Evolutionary conservation across 2,888 invertebrate species (phyloP).

Genomic region (Eupithecia tripunctaria): DNA sequence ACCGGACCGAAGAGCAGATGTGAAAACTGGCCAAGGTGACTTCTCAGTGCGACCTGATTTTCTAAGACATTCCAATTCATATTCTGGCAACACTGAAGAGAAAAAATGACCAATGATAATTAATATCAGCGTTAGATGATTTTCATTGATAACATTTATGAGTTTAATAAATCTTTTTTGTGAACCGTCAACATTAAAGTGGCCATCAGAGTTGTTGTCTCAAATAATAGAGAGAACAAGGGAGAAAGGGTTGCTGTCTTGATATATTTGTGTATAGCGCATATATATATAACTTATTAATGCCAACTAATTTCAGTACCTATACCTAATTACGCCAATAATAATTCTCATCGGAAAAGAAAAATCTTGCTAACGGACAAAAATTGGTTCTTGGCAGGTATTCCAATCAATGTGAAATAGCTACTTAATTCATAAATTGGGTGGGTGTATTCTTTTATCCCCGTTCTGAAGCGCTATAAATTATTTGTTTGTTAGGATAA

Average conservation of each 20-base stretch:
- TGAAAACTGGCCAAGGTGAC: slow-evolving; percentile 78
- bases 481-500: slow-evolving; percentile 18
- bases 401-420: slow-evolving; percentile 9
- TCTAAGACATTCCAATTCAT: slow-evolving; percentile 44
- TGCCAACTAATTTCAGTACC: neutral
- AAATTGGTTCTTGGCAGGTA: slow-evolving; percentile 4
- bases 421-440: neutral
- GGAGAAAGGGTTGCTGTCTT: neutral
- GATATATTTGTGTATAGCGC: neutral
- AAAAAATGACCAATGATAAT: slow-evolving; percentile 28
- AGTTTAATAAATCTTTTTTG: neutral
- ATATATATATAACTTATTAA: neutral
- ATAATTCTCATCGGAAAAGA: neutral
- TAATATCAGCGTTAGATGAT: slow-evolving; percentile 16
- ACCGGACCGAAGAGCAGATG: slow-evolving; percentile 71
- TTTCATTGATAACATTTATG: slow-evolving; percentile 1
- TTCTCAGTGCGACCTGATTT: slow-evolving; percentile 52
- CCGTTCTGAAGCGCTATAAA: slow-evolving; percentile 14
- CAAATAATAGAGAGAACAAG: neutral
- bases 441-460: slow-evolving; percentile 2
- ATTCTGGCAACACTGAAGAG: slow-evolving; percentile 43
- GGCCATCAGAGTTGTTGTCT: neutral
- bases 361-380: neutral
- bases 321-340: neutral
- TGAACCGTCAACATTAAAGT: neutral